Evolutionary conservation across 2,797 vertebrate species (phyloP).

Genomic region (Syndactyla subalaris): DNA sequence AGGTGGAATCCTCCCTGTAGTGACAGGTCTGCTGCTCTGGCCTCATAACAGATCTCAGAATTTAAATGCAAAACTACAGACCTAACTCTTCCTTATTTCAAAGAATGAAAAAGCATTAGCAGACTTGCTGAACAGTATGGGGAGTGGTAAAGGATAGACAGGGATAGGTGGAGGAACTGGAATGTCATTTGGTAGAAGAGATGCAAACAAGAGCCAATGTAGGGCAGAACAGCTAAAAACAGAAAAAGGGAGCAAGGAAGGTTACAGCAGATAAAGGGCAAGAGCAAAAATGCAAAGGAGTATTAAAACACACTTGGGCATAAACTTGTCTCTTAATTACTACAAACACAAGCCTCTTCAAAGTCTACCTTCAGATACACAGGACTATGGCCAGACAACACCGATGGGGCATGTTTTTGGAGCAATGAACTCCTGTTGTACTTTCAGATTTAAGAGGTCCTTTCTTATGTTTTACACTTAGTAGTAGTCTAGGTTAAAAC

Average conservation of each 20-base stretch:
- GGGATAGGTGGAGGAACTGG: neutral
- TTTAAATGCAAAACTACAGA: neutral
- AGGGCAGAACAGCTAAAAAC: conserved; percentile 54
- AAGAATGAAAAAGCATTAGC: neutral
- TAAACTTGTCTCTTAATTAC: neutral
- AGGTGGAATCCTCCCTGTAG: neutral
- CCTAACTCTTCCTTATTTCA: neutral
- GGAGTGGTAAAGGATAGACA: neutral
- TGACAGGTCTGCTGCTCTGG: neutral
- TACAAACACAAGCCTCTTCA: neutral
- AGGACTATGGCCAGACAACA: neutral
- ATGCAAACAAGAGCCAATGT: neutral
- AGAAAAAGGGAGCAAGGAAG: conserved; percentile 46
- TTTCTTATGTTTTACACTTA: neutral
- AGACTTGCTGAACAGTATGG: neutral
- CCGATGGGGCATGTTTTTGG: neutral
- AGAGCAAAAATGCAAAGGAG: neutral
- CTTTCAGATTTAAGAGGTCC: neutral
- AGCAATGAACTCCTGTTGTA: neutral
- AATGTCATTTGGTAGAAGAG: neutral
- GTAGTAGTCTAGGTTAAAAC: neutral
- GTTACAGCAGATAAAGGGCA: conserved; percentile 28
- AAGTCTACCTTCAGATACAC: neutral
- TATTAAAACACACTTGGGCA: neutral
- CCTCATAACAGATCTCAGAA: neutral